Evolutionary conservation across 2,113 vertebrate genomes (phyloP), one percentile per base, ranked within the genome.

Genomic region (Cynoglossus semilaevis): DNA sequence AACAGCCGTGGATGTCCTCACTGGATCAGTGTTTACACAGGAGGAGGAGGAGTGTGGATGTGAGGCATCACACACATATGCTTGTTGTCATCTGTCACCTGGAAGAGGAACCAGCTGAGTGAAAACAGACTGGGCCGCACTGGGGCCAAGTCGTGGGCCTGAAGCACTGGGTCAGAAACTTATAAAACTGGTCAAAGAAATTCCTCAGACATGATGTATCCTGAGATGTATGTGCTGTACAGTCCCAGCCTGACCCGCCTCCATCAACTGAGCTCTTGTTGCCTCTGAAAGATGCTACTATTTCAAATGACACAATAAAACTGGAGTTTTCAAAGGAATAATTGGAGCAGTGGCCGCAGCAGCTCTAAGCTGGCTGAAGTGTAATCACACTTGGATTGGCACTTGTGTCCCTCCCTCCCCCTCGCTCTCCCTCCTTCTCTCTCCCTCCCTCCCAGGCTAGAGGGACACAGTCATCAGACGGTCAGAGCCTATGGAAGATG

Each of bases 231-330:
- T 18, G 46, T 48, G 56, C 47, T 51, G 3, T 1, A 17, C 63
- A 63, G 52, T 48, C 0, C 22, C 5, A 51, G 59, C 18, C 29
- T 3, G 48, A 35, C 14, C 47, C 29, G 37, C 55, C 1, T 17
- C 44, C 47, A 56, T 76, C 70, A 64, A 70, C 74, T 10, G 12
- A 47, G 57, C 70, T 62, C 71, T 74, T 77, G 73, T 77, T 73
- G 51, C 18, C 43, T 37, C 61, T 83, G 74, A 85, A 85, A 86
- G 82, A 71, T 84, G 5, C 55, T 72, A 72, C 83, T 85, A 75
- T 83, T 58, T 74, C 54, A 63, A 51, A 54, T 10, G 65, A 63
- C 57, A 80, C 74, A 74, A 82, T 71, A 49, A 82, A 75, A 59
- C 41, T 35, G 38, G 76, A 61, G 60, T 72, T 81, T 80, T 74